phyloP scores from a whole-genome alignment of 2,797 vertebrate genomes.

The Artibeus jamaicensis region DNA sequence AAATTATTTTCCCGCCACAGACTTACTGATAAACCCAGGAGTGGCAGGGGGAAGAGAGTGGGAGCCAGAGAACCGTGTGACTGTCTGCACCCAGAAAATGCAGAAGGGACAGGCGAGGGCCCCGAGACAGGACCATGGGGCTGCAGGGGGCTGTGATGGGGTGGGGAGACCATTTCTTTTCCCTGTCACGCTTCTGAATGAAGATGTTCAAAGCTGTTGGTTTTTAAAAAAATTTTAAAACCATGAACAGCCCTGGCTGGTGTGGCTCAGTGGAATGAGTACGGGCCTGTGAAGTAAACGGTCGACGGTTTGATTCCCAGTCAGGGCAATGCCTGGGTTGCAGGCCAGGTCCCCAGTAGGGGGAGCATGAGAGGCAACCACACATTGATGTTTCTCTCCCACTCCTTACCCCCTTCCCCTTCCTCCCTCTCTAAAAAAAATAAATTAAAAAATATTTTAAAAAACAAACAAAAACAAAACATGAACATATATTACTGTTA shows the following conservation, averaged over 20 bases:
- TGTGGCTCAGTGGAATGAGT: too few species aligned
- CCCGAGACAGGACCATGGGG: accelerated
- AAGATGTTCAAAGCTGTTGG: background rate
- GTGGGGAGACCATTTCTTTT: background rate
- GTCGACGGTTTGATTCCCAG: too few species aligned
- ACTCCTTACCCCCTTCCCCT: too few species aligned
- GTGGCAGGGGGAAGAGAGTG: accelerated
- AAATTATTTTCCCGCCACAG: background rate
- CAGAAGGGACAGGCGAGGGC: too few species aligned
- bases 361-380: too few species aligned
- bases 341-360: too few species aligned
- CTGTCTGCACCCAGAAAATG: background rate
- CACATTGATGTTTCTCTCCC: too few species aligned
- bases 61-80: accelerated
- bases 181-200: background rate
- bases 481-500: background rate
- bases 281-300: too few species aligned
- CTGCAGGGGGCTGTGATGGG: background rate
- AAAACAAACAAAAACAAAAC: background rate
- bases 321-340: too few species aligned
- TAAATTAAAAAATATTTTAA: background rate
- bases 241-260: background rate
- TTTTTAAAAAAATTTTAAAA: too few species aligned
- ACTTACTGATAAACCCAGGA: background rate
- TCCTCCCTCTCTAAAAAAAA: too few species aligned